Conservation (phyloP, 2,113 vertebrate genomes). For the human (Homo sapiens) region DNA sequence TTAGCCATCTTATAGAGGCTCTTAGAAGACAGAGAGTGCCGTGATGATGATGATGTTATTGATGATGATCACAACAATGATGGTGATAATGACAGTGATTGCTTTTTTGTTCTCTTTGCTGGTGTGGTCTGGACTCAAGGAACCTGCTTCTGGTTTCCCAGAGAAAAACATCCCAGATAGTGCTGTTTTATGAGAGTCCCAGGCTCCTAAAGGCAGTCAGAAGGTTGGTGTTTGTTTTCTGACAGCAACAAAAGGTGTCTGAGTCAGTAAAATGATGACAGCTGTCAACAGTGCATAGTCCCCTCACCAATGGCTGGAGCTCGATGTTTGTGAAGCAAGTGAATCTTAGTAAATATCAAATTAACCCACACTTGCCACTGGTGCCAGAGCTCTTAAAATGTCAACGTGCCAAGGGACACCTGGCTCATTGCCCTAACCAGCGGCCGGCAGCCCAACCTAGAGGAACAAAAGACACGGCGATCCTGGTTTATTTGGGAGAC, state of each 20-base stretch:
- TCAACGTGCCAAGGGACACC: background rate
- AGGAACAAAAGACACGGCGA: slow-evolving; percentile 13
- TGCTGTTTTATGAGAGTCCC: slow-evolving; percentile 19
- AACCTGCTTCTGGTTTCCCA: background rate
- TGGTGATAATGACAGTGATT: background rate
- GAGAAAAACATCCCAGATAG: background rate
- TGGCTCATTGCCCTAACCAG: background rate
- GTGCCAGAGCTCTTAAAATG: background rate
- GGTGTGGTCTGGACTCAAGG: background rate
- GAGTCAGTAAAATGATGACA: background rate
- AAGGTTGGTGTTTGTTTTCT: slow-evolving; percentile 12
- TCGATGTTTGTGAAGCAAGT: background rate
- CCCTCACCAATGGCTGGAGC: background rate
- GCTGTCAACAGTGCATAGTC: background rate
- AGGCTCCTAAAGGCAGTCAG: background rate
- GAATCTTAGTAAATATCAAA: background rate
- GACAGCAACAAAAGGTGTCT: background rate
- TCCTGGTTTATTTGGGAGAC: background rate
- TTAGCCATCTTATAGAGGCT: background rate
- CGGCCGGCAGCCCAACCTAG: background rate
- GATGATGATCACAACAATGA: too few species aligned
- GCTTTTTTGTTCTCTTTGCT: background rate
- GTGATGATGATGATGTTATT: too few species aligned
- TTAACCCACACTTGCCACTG: background rate
- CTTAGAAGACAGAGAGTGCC: background rate